Base-by-base conservation (phyloP, 2,888 invertebrate genomes). In the Dicyrtomina minuta region DNA sequence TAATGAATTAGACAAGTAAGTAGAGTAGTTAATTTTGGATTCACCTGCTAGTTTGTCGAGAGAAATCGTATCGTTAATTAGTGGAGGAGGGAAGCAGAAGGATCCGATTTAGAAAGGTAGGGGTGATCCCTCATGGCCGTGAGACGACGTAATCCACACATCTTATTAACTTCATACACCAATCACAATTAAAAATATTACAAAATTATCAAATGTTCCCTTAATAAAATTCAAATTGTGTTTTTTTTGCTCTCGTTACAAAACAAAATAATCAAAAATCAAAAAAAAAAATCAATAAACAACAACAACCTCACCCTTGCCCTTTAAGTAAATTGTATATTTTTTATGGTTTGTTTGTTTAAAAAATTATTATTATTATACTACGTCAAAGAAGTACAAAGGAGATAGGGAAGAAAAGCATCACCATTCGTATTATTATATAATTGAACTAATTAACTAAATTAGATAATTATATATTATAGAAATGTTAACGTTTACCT, bases 21-120 rank as follows among this genome's bases (percentile, higher is more conserved):
- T 65, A 67, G 55, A 59, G 64, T 68, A 75, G 72, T 73, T 75
- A 75, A 70, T 62, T 33, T 73, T 75, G 70, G 70, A 74, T 72
- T 76, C 76, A 76, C 76, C 76, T 76, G 76, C 74, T 76, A 70
- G 70, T 56, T 62, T 72, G 68, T 66, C 66, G 66, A 66, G 66
- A 66, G 59, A 66, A 66, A 66, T 58, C 66, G 66, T 66, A 66
- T 66, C 66, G 44, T 65, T 62, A 74, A 73, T 77, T 77, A 76
- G 75, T 77, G 77, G 71, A 77, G 76, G 74, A 77, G 75, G 72
- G 76, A 76, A 77, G 77, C 77, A 75, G 77, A 75, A 77, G 76
- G 77, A 74, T 77, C 76, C 76, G 75, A 56, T 75, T 76, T 74
- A 74, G 77, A 74, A 74, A 77, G 76, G 73, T 78, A 78, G 72